A percentile compares a stretch with the other conserved stretches of the same genome.
Conservation (phyloP, 2,888 invertebrate genomes). For the Rhagonycha lutea region DNA sequence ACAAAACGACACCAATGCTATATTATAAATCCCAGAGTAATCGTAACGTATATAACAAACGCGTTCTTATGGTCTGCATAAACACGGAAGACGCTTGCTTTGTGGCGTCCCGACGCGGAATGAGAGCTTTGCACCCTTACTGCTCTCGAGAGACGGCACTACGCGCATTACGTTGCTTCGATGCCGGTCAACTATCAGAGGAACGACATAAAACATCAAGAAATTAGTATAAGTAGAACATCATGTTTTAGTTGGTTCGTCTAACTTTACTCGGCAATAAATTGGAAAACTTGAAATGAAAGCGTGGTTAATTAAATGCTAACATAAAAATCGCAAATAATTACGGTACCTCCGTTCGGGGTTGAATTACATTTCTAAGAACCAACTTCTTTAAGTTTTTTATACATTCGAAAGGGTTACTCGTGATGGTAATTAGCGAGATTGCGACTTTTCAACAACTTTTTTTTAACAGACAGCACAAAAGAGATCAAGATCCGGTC, state of each 20-base stretch:
- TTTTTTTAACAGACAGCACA: background rate
- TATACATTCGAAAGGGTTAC: background rate
- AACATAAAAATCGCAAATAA: background rate
- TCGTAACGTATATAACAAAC: constrained; percentile 9
- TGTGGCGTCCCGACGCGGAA: constrained; percentile 43
- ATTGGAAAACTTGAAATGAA: background rate
- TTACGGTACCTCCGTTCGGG: background rate
- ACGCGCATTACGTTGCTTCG: constrained; percentile 27
- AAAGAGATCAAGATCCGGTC: background rate
- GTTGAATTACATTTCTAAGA: background rate
- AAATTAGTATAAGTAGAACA: background rate
- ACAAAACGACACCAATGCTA: background rate
- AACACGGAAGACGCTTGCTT: constrained; percentile 18
- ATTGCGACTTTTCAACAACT: background rate
- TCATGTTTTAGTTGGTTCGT: background rate
- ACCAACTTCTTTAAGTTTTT: background rate
- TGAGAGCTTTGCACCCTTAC: constrained; percentile 32
- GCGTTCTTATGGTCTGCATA: constrained; percentile 3
- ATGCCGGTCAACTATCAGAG: constrained; percentile 23
- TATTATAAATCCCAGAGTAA: background rate
- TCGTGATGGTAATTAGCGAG: background rate
- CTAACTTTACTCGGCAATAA: background rate
- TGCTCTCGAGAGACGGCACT: constrained; percentile 25
- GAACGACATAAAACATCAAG: constrained; percentile 6
- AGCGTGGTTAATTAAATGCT: background rate